Evolutionary conservation across 2,888 invertebrate genomes (phyloP).

Genomic region (Plagodis pulveraria): DNA sequence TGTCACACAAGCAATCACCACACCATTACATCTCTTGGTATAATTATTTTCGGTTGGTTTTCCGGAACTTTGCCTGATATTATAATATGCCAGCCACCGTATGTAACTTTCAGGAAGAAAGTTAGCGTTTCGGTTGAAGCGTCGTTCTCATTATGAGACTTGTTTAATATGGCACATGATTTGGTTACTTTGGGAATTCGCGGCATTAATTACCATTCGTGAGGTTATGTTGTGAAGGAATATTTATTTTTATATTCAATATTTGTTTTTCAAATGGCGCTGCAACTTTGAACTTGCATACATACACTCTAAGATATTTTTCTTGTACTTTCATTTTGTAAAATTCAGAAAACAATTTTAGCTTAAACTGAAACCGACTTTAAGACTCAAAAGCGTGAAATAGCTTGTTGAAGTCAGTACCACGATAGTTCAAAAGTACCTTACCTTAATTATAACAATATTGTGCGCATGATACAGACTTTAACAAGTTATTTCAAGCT

Average conservation of each 20-base stretch:
- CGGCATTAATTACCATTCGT: constrained; percentile 9
- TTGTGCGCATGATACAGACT: too few relatives aligned
- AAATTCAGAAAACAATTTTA: too few relatives aligned
- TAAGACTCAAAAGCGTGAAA: too few relatives aligned
- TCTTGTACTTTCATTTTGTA: too few relatives aligned
- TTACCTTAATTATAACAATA: too few relatives aligned
- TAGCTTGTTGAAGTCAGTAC: too few relatives aligned
- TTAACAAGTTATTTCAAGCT: too few relatives aligned
- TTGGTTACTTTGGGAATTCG: constrained; percentile 14
- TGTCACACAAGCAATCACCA: not conserved
- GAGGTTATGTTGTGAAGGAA: not conserved
- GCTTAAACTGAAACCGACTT: too few relatives aligned
- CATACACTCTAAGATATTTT: too few relatives aligned
- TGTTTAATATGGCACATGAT: constrained; percentile 19
- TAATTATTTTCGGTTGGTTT: constrained; percentile 22
- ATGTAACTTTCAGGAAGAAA: constrained; percentile 19
- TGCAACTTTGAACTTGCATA: too few relatives aligned
- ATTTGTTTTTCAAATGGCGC: too few relatives aligned
- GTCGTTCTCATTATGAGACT: constrained; percentile 19
- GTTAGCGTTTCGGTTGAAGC: constrained; percentile 18
- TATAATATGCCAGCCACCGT: constrained; percentile 8
- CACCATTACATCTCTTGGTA: constrained; percentile 13
- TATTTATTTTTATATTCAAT: not conserved
- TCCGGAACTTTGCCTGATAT: constrained; percentile 8
- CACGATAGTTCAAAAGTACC: too few relatives aligned